Base-by-base conservation (phyloP, 1,140 invertebrate genomes). In the Dreissena polymorpha region DNA sequence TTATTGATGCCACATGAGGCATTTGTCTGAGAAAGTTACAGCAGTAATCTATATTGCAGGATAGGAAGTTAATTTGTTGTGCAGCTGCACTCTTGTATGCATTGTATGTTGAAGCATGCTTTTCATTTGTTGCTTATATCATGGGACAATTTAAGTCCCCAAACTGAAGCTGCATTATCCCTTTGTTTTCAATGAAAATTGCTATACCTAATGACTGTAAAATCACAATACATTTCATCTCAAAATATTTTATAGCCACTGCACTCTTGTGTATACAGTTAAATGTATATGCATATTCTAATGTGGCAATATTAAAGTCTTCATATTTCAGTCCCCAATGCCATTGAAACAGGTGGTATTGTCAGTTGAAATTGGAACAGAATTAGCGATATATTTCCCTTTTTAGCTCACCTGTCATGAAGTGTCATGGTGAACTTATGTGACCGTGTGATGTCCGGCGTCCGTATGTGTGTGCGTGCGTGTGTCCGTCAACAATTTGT, bases 11-110 rank as follows among this genome's bases (percentile, higher is more conserved):
- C 6, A 49, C 16, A n/a, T 51, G 70, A 72, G 70, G 70, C 70
- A 72, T 72, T 72, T 72, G 70, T 72, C 70, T 72, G 70, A 72
- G 70, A 49, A 39, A 16, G 2, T 39, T 39, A 2, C 10, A 60
- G 21, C 16, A n/a, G 21, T 60, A 3, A 6, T 60, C 57, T 60
- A 68, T 27, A 23, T 25, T 68, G 8, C 14, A 14, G 0, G 16
- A 27, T 21, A 39, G 6, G 18, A 39, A 68, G 67, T 39, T 68
- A 18, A 68, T 5, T 6, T 39, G 39, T 39, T 2, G 10, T 3
- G 57, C 3, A 18, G 10, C 57, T 60, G 57, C 57, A 60, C 12
- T 60, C 57, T 60, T 60, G 57, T 60, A 60, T 60, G 57, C 57
- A 12, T 12, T n/a, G n/a, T n/a, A n/a, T n/a, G n/a, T n/a, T n/a